Conservation (phyloP, 2,797 vertebrate species). For the Salmo trutta region DNA sequence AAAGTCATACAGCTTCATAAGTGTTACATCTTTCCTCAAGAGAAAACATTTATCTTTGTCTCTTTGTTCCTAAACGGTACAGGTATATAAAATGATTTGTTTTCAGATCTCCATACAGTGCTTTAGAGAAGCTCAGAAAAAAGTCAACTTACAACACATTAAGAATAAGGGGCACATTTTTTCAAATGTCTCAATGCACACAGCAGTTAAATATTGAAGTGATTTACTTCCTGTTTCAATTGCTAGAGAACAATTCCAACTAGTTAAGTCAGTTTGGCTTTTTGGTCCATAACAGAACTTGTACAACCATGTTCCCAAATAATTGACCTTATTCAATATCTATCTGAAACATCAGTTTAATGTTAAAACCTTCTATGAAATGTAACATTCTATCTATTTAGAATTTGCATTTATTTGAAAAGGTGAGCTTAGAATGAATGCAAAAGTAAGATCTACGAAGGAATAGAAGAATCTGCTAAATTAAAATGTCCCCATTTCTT, state of each 20-base stretch:
- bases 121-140: conserved; percentile 76
- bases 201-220: not conserved
- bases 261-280: conserved; percentile 3
- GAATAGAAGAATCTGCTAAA: not conserved
- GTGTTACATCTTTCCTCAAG: conserved; percentile 38
- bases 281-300: conserved; percentile 1
- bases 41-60: conserved; percentile 77
- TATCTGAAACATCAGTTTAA: not conserved
- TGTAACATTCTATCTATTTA: not conserved
- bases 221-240: not conserved
- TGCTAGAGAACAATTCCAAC: not conserved
- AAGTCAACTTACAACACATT: conserved; percentile 67
- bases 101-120: conserved; percentile 68
- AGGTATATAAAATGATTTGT: conserved; percentile 81
- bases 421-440: not conserved
- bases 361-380: not conserved
- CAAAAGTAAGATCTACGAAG: not conserved
- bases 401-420: not conserved
- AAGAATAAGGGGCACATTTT: not conserved
- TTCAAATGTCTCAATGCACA: conserved; percentile 9
- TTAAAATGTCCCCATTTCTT: not conserved
- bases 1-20: conserved; percentile 79
- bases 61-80: conserved; percentile 66
- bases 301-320: not conserved
- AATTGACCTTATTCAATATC: not conserved